phyloP scores from a whole-genome alignment of 2,797 vertebrate genomes.

The Remorina albescens region DNA sequence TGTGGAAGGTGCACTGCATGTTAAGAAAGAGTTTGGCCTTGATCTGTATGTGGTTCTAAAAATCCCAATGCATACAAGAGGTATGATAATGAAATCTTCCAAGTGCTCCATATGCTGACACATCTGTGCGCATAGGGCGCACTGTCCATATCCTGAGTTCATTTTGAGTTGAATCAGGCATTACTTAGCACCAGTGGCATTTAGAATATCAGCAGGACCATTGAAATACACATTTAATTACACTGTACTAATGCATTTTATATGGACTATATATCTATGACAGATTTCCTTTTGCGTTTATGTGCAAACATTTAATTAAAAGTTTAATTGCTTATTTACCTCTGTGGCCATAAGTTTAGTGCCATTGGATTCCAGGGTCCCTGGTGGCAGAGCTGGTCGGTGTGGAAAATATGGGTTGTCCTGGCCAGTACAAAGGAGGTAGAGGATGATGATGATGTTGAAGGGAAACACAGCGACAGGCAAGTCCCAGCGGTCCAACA shows the following conservation, averaged over 20 bases:
- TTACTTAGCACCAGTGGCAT: too few relatives aligned
- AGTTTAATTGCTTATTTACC: conserved; percentile 53
- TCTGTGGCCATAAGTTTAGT: conserved; percentile 66
- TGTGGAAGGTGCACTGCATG: not conserved
- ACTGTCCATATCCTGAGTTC: not conserved
- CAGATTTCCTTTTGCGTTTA: too few relatives aligned
- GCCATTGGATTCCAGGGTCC: conserved; percentile 58
- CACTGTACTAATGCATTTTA: too few relatives aligned
- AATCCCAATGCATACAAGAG: not conserved
- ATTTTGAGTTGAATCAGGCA: not conserved
- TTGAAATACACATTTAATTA: too few relatives aligned
- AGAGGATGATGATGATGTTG: conserved; percentile 80
- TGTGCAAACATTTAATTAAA: not conserved
- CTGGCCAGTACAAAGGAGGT: conserved; percentile 77
- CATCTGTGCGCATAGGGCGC: not conserved
- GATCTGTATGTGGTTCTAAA: not conserved
- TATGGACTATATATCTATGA: too few relatives aligned
- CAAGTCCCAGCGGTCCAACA: conserved; percentile 79
- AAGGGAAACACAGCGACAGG: conserved; percentile 83
- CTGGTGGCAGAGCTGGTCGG: conserved; percentile 45
- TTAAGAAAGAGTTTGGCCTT: not conserved
- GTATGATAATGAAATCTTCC: not conserved
- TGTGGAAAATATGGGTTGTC: conserved; percentile 80
- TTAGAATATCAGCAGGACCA: too few relatives aligned
- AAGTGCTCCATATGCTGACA: not conserved